Base-by-base conservation (phyloP, 1,140 invertebrate genomes). In the Chrysoperla carnea region DNA sequence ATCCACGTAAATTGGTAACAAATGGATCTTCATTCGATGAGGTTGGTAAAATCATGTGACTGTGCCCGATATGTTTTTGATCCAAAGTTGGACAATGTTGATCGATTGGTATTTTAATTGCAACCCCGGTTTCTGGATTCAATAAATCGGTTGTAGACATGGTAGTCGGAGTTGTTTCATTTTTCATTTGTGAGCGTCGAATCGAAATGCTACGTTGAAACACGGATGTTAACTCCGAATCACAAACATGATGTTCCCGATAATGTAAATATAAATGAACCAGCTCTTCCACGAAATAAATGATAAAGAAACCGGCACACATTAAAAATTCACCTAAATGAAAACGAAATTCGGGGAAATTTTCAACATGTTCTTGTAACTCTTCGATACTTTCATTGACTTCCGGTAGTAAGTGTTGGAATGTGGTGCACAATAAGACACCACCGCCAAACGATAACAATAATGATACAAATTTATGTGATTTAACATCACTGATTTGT, bases 381-480 rank as follows among this genome's bases (percentile, higher is more conserved):
- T 64, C 50, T 29, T 72, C 59, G 11, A 82, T 67, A 13, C 70
- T 71, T 54, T 84, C 81, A 42, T 73, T 69, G 0, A 91, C 81
- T 65, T 95, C 91, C 1, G 90, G 90, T 29, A 94, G 61, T 41
- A 96, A 62, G 59, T 96, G 90, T 38, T 91, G 63, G 50, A 94
- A 88, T 1, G 84, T 89, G 1, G 90, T 94, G 36, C 81, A 80
- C 43, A 96, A 68, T 9, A 96, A 69, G 2, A 94, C 87, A 1
- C 92, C 91, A 3, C 87, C 91, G 2, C 89, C 89, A 50, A 93
- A 86, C 48, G 84, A 84, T 23, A 90, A 64, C 6, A 91, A 58
- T n/a, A 76, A 52, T 46, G 69, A 54, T 2, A 75, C 67, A 11
- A 68, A 49, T 29, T 48, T 60, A 27, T 59, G 65, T 0, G 67